phyloP scores from a whole-genome alignment of 2,113 vertebrate genomes.

The Setophaga petechia region DNA sequence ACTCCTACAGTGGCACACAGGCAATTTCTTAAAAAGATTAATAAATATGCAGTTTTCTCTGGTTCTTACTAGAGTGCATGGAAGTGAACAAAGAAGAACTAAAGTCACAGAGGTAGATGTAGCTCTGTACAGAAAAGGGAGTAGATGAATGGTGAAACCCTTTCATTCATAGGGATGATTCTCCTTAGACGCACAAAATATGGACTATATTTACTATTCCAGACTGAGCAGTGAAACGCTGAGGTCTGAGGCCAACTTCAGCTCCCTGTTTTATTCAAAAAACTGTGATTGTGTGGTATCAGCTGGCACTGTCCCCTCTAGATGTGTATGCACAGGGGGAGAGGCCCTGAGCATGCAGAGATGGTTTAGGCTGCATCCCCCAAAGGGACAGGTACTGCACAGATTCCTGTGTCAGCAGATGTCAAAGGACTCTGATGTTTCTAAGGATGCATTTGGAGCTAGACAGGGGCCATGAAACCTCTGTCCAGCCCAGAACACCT shows the following conservation, averaged over 20 bases:
- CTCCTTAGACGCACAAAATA: neutral
- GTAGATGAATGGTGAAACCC: neutral
- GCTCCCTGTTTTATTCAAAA: neutral
- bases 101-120: neutral
- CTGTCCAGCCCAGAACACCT: neutral
- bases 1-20: neutral
- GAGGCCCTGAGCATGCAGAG: neutral
- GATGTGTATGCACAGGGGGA: neutral
- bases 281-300: neutral
- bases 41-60: neutral
- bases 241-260: neutral
- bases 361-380: neutral
- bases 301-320: neutral
- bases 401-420: neutral
- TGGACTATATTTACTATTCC: neutral
- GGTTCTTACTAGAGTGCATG: neutral
- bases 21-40: neutral
- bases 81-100: neutral
- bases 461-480: neutral
- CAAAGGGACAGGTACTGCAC: too few relatives aligned
- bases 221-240: fast-evolving
- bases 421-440: neutral
- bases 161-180: neutral
- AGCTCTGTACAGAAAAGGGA: neutral
- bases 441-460: neutral